Base-by-base conservation (phyloP, 2,113 vertebrate species). In the Raja brachyura region DNA sequence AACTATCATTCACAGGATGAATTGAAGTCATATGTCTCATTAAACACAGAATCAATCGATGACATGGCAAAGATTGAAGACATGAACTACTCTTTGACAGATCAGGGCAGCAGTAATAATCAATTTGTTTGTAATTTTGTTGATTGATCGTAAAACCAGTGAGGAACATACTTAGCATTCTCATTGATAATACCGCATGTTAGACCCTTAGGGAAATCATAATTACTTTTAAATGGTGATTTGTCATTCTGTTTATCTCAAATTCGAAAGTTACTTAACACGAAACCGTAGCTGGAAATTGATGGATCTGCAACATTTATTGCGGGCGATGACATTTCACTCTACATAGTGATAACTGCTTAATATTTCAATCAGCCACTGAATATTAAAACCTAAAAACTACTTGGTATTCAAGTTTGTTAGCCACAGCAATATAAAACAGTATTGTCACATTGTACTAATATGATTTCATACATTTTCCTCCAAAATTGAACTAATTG, bases 261-360 rank as follows among this genome's bases (percentile, higher is more conserved):
- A 81, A 22, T 81, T 81, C 20, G 25, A 81, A 79, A 81, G 39
- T 81, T 81, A 54, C 48, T 81, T 61, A 61, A 86, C 81, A 86
- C 61, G 28, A 86, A 81, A 81, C 4, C 22, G 16, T 6, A 7
- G 18, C 78, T 54, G 78, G 31, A 13, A 16, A 48, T 18, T 81
- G 39, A 81, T 7, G 78, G 39, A 7, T 81, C 48, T 20, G 28
- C 5, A 85, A 61, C 4, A n/a, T n/a, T 28, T 25, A 14, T 13
- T 59, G 22, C 48, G 20, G 33, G 18, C 16, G 6, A 79, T 79
- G 33, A 79, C 16, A 83, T 85, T 61, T 56, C 39, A 8, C 25
- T 56, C 25, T 59, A 7, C 59, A n/a, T 85, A 10, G 25, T 4
- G 59, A 85, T 1, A 83, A n/a, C 59, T n/a, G 3, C 79, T 83